Evolutionary conservation across 2,113 vertebrate genomes (phyloP).

Genomic region (Burhinus oedicnemus): DNA sequence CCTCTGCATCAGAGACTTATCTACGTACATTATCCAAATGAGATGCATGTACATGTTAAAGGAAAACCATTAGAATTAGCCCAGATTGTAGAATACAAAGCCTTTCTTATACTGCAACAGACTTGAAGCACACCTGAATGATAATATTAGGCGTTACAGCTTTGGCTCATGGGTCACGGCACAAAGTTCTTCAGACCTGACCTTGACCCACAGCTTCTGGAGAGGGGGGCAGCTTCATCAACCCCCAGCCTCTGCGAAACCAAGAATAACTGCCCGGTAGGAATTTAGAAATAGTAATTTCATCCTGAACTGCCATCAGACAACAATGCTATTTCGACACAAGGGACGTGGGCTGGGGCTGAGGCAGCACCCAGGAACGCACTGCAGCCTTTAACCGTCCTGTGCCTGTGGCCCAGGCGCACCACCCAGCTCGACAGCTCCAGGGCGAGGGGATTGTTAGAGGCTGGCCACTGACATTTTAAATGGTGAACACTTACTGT

Average conservation of each 20-base stretch:
- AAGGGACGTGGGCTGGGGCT: background rate
- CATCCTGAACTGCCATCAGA: background rate
- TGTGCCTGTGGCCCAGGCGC: background rate
- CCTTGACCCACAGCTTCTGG: background rate
- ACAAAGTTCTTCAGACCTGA: background rate
- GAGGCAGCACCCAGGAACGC: conserved; percentile 1
- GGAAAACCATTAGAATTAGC: background rate
- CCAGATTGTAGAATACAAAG: background rate
- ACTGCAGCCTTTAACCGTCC: background rate
- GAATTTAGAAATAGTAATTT: conserved; percentile 30
- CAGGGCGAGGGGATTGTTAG: background rate
- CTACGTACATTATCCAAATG: background rate
- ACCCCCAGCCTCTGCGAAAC: background rate
- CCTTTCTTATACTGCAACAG: background rate
- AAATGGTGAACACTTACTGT: conserved; percentile 49
- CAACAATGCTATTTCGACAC: background rate
- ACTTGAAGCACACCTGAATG: background rate
- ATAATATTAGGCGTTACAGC: background rate
- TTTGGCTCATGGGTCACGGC: background rate
- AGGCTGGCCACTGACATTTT: conserved; percentile 40
- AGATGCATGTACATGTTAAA: background rate
- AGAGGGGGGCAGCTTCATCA: background rate
- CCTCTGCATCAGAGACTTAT: background rate
- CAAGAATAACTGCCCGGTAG: background rate
- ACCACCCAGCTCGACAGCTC: background rate